Evolutionary conservation across 2,888 invertebrate genomes (phyloP), one percentile per base, ranked within the genome.

Genomic region (Charanyca ferruginea): DNA sequence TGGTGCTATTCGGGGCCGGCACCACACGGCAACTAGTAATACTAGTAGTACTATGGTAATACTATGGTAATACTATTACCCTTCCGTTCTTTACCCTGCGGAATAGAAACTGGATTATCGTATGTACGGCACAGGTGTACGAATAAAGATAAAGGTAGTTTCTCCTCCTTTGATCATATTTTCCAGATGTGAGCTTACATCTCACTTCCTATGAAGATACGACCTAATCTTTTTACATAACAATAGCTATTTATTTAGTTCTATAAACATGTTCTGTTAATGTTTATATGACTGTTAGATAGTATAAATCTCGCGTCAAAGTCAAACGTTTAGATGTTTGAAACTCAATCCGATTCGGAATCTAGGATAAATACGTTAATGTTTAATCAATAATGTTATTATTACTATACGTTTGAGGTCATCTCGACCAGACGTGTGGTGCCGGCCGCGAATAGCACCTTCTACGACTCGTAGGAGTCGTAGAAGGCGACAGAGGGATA

Each of bases 261-360:
- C 55, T 59, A 38, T 68, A 63, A 58, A 65, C 52, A 61, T 54
- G 53, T 59, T 61, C 13, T 45, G 42, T 23, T 64, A 47, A 58
- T 71, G 71, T 79, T 80, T 78, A 72, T 53, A 9, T 18, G 18
- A 57, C 44, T 49, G 28, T 28, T 23, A 48, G 48, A 51, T 63
- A 60, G 47, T 49, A 52, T 74, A 66, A 70, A 74, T 74, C 55
- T 67, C 55, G 20, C 61, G 38, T 72, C 66, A 71, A 74, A 52
- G 60, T 67, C 47, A 41, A 28, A 58, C 53, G 38, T 60, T 61
- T 18, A 3, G 47, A 52, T 67, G 60, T 69, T 65, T 72, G 59
- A 65, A 72, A 72, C 7, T 51, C 35, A 54, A 66, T 62, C 48
- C 18, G 63, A 63, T 67, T 72, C 48, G 65, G 38, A 8, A 25